Conservation (phyloP, 2,797 vertebrate species). For the Hoplostethus atlanticus region DNA sequence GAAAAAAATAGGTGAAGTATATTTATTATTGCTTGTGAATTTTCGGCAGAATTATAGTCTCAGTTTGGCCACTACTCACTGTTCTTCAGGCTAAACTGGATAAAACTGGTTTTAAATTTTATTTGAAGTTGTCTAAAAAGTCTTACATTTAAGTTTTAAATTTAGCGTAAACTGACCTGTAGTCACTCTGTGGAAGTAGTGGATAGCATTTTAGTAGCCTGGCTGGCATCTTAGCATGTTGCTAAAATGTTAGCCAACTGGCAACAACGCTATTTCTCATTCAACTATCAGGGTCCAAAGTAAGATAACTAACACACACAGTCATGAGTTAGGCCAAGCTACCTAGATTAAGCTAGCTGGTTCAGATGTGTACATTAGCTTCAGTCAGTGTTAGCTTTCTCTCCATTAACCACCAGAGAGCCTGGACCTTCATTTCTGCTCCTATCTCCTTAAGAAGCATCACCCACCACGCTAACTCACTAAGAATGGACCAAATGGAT, state of each 20-base stretch:
- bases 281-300: background rate
- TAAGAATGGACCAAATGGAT: background rate
- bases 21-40: background rate
- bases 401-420: conserved; percentile 54
- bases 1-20: background rate
- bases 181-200: background rate
- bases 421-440: conserved; percentile 8
- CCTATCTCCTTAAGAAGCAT: background rate
- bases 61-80: background rate
- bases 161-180: background rate
- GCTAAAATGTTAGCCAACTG: background rate
- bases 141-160: no score
- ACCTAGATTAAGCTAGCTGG: conserved; percentile 21
- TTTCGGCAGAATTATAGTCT: background rate
- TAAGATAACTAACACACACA: conserved; percentile 47
- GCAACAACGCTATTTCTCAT: background rate
- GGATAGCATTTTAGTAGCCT: background rate
- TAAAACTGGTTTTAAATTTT: no score
- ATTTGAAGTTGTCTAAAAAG: no score
- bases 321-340: conserved; percentile 19
- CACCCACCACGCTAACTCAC: conserved; percentile 5
- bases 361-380: conserved; percentile 17
- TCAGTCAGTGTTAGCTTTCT: conserved; percentile 44
- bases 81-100: background rate
- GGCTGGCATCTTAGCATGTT: conserved; percentile 3